Percentiles rank a stretch among this genome's conserved stretches.
Conservation (phyloP, 2,797 vertebrate species). For the Dallia pectoralis region DNA sequence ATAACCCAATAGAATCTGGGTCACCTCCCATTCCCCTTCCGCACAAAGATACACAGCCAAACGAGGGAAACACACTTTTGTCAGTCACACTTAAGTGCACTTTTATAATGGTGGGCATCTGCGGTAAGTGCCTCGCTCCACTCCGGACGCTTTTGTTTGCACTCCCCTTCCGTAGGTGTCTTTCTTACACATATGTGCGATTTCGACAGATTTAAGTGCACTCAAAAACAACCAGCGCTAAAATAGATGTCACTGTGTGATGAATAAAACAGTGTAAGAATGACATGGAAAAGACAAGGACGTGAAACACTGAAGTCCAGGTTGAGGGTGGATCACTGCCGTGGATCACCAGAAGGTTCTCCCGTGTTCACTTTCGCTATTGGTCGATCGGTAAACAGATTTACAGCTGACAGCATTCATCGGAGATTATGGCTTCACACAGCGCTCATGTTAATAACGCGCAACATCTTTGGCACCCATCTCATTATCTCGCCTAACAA, state of each 20-base stretch:
- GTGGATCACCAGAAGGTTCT: not conserved
- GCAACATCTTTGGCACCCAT: conserved; percentile 24
- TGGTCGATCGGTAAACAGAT: not conserved
- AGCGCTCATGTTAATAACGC: conserved; percentile 6
- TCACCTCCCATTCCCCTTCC: conserved; percentile 26
- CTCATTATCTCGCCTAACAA: conserved; percentile 36
- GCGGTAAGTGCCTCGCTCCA: not conserved
- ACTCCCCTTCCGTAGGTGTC: not conserved
- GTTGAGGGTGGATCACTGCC: not conserved
- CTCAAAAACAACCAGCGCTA: not conserved
- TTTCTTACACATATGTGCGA: conserved; percentile 1
- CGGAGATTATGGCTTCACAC: not conserved
- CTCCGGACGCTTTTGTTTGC: conserved; percentile 15
- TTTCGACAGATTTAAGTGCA: conserved; percentile 10
- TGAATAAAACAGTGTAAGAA: not conserved
- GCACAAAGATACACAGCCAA: conserved; percentile 32
- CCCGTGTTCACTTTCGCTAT: not conserved
- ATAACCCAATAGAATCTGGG: conserved; percentile 34
- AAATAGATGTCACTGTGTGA: not conserved
- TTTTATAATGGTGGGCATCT: conserved; percentile 30
- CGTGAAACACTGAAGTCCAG: not conserved
- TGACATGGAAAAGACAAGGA: not conserved
- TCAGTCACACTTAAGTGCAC: conserved; percentile 43
- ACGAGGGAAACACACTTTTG: conserved; percentile 36
- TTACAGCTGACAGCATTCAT: not conserved